A percentile compares a stretch with the other conserved stretches of the same genome.
phyloP scores from a whole-genome alignment of 2,797 vertebrate genomes.

The Urosaurus nigricauda region DNA sequence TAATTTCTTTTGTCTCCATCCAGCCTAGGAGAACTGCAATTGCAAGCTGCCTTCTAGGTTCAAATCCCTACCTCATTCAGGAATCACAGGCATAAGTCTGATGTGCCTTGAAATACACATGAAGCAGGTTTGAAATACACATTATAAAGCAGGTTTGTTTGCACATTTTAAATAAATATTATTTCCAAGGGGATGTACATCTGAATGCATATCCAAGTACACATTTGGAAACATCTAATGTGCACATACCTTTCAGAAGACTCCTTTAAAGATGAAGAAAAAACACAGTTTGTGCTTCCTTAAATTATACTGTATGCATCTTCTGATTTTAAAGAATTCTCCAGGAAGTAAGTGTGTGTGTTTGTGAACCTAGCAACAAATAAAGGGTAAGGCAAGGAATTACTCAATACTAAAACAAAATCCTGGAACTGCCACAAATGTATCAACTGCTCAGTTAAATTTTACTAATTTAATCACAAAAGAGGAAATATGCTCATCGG shows the following conservation, averaged over 20 bases:
- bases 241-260: not conserved
- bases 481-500: too few species aligned
- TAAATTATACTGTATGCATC: conserved; percentile 57
- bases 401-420: too few species aligned
- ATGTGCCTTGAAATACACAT: not conserved
- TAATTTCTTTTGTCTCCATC: conserved; percentile 45
- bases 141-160: not conserved
- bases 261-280: conserved; percentile 1
- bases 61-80: not conserved
- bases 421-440: too few species aligned
- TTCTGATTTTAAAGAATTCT: not conserved
- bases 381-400: too few species aligned
- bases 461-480: too few species aligned
- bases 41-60: not conserved
- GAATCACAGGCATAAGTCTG: not conserved
- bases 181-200: not conserved
- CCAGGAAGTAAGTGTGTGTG: not conserved
- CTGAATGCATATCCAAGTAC: not conserved
- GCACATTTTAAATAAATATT: not conserved
- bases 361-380: not conserved
- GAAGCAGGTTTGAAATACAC: too few species aligned
- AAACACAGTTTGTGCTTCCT: conserved; percentile 12
- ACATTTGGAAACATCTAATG: too few species aligned
- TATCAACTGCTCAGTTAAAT: too few species aligned
- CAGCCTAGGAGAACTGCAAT: conserved; percentile 3